Evolutionary conservation across 2,888 invertebrate genomes (phyloP).

Genomic region (Liodrosophila aerea): DNA sequence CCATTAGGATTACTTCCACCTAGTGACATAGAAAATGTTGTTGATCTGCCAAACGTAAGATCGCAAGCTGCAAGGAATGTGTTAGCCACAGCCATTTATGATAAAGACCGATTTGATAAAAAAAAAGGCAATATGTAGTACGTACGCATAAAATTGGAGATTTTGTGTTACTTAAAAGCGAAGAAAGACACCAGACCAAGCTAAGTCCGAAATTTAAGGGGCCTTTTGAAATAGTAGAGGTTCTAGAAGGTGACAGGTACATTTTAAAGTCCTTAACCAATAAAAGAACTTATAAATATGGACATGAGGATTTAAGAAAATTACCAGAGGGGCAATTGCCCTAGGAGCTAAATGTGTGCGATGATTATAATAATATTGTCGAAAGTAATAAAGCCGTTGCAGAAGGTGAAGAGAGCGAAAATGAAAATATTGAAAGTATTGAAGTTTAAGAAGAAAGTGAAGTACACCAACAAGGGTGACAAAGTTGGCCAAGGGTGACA

Average conservation of each 20-base stretch:
- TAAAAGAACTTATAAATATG: slow-evolving; percentile 13
- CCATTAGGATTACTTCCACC: slow-evolving; percentile 30
- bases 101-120: slow-evolving; percentile 25
- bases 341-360: slow-evolving; percentile 27
- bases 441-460: slow-evolving; percentile 18
- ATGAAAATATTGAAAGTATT: slow-evolving; percentile 14
- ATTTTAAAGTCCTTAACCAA: slow-evolving; percentile 17
- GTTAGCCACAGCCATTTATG: slow-evolving; percentile 19
- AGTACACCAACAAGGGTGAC: slow-evolving; percentile 12
- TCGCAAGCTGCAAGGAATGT: slow-evolving; percentile 20
- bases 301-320: slow-evolving; percentile 12
- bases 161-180: slow-evolving; percentile 29
- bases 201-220: slow-evolving; percentile 25
- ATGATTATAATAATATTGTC: too few species aligned
- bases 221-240: slow-evolving; percentile 22
- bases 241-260: slow-evolving; percentile 23
- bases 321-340: slow-evolving; percentile 24
- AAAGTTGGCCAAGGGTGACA: too few species aligned
- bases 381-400: background rate
- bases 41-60: slow-evolving; percentile 22
- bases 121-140: slow-evolving; percentile 22
- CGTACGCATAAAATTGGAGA: slow-evolving; percentile 16
- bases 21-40: slow-evolving; percentile 18
- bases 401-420: slow-evolving; percentile 15
- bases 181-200: slow-evolving; percentile 28